Evolutionary conservation across 2,888 invertebrate genomes (phyloP), one percentile per base, ranked within the genome.

Genomic region (Drosophila prolongata): DNA sequence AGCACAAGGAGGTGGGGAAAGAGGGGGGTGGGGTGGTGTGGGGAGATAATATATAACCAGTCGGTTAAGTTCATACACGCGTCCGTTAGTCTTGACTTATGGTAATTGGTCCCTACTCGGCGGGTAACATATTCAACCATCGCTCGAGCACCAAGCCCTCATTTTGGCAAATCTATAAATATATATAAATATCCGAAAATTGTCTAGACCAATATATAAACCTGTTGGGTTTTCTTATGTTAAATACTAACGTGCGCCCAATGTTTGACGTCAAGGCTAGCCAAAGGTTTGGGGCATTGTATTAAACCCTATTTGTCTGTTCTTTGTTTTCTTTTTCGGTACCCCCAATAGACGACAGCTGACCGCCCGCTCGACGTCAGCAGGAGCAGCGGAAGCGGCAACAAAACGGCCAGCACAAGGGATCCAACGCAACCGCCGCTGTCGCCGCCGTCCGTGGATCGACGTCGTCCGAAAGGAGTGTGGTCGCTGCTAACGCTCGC

Each of bases 381-480:
- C 83, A 77, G 76, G 79, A 76, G 43, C 47, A 79, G 27, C 49
- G 44, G 40, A 44, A 73, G 55, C 65, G 72, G 35, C 53, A 73
- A n/a, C 82, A 90, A 89, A 80, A 91, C 91, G 91, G 91, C 90
- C 75, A 80, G 75, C 73, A 66, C 76, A 72, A 67, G 61, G 67
- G 59, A 56, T 58, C 53, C 58, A 47, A 30, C 56, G 70, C 40
- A 59, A 74, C 53, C 72, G 59, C 69, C 27, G 60, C 57, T 57
- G 64, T 69, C 52, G 34, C 47, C 46, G 53, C 52, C 58, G 72
- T 44, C 34, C 72, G 66, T 38, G 67, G 55, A 65, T 67, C 43
- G 58, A 70, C 64, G 69, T 66, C 65, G 40, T 16, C 43, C 47
- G 49, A 37, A 68, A 55, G 56, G 58, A 57, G 61, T 53, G 73